Evolutionary conservation across 1,140 invertebrate genomes (phyloP), one percentile per base, ranked within the genome.

Genomic region (Andrena cerasifolii): DNA sequence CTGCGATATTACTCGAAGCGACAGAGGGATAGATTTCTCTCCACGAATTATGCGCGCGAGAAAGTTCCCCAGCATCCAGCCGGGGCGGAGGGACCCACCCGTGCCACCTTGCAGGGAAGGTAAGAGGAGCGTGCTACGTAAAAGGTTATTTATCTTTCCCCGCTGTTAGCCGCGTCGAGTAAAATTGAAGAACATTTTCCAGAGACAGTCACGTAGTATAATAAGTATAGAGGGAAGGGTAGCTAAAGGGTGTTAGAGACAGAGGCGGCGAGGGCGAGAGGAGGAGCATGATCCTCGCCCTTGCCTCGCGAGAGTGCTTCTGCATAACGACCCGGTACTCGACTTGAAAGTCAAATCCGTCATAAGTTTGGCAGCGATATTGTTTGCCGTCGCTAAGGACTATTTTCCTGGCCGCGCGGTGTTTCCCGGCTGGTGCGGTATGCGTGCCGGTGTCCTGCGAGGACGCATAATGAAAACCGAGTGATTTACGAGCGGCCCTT

Each of bases 111-210:
- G 53, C 10, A 40, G 10, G 36, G 36, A 10, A 40, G 40, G 63
- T 62, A 76, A 65, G 40, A 54, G 56, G 58, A 45, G 76, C 49
- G 56, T 71, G 36, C 53, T 40, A 33, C 43, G 70, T 65, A 67
- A 63, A 12, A 66, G 59, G 78, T 80, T 86, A 84, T 87, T 78
- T 82, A 80, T 86, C 79, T 87, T 84, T 79, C 68, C 74, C 43
- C 54, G 66, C 53, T 73, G 67, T 86, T 85, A 83, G 67, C 78
- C 61, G 40, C 53, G 74, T 45, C 59, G 51, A 45, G 43, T 51
- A 79, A 78, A 83, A 83, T 83, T 71, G 75, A 76, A 43, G 71
- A 77, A 81, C 84, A 79, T 79, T 86, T 86, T 67, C 72, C 36
- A 74, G 70, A 40, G 68, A 74, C 76, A 45, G 75, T 79, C 80